Conservation (phyloP, 2,797 vertebrate species). For the Gadopsis bispinosus region DNA sequence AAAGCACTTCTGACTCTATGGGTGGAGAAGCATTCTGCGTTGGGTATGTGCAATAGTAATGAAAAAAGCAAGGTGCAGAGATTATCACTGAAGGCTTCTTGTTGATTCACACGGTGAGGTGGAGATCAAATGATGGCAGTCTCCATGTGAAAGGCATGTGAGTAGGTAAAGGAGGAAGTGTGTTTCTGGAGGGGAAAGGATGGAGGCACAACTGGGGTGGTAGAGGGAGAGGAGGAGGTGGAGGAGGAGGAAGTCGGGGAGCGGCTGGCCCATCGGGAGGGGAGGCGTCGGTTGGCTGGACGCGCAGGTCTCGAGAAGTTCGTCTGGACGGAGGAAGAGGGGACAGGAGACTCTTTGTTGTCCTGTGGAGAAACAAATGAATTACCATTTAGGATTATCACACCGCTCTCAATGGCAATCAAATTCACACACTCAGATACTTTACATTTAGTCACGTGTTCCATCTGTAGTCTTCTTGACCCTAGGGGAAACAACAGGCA, state of each 20-base stretch:
- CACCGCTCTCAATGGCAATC: constrained; percentile 57
- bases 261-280: constrained; percentile 93
- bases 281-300: constrained; percentile 92
- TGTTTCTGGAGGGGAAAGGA: constrained; percentile 75
- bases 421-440: constrained; percentile 71
- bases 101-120: constrained; percentile 30
- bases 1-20: constrained; percentile 73
- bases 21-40: constrained; percentile 58
- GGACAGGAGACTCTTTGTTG: constrained; percentile 62
- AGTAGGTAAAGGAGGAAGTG: constrained; percentile 77
- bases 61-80: constrained; percentile 34
- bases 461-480: constrained; percentile 77
- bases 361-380: constrained; percentile 80
- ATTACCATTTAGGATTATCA: constrained; percentile 78
- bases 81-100: constrained; percentile 60
- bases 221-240: constrained; percentile 70
- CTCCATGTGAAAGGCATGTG: constrained; percentile 84
- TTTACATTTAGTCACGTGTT: constrained; percentile 80
- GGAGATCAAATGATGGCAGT: constrained; percentile 85
- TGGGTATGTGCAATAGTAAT: constrained; percentile 73
- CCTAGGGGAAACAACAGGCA: constrained; percentile 77
- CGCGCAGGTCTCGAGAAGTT: constrained; percentile 92
- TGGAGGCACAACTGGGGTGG: constrained; percentile 63
- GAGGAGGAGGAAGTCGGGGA: constrained; percentile 77
- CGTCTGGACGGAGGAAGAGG: constrained; percentile 81